Evolutionary conservation across 2,888 invertebrate species (phyloP).

Genomic region (Bombylius discolor): DNA sequence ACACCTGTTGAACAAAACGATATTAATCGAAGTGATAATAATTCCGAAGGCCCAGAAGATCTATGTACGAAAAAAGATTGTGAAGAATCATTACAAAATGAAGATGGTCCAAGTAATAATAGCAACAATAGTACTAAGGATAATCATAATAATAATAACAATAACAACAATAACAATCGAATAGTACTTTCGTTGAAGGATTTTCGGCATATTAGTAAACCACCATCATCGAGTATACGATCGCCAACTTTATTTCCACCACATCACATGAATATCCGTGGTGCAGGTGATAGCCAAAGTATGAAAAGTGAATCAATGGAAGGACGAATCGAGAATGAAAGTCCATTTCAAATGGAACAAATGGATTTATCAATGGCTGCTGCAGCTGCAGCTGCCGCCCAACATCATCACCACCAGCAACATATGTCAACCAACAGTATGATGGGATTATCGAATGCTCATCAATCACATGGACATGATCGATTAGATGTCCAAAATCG

Average conservation of each 20-base stretch:
- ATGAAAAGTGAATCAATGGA: constrained; percentile 28
- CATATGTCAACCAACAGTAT: constrained; percentile 19
- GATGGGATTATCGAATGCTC: constrained; percentile 26
- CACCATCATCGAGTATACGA: constrained; percentile 15
- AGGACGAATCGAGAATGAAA: constrained; percentile 21
- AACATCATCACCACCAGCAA: constrained; percentile 26
- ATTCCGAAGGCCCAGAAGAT: constrained; percentile 34
- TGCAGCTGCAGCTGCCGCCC: constrained; percentile 34
- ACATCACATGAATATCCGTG: constrained; percentile 11
- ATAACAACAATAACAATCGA: constrained; percentile 31
- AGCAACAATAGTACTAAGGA: constrained; percentile 25
- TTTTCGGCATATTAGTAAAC: constrained; percentile 34
- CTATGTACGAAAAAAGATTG: constrained; percentile 30
- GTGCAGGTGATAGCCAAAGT: constrained; percentile 16
- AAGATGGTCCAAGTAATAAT: constrained; percentile 18
- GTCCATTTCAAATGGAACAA: constrained; percentile 35
- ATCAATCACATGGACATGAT: constrained; percentile 26
- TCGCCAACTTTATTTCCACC: constrained; percentile 13
- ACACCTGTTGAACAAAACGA: background rate
- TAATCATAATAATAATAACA: constrained; percentile 26
- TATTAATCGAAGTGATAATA: constrained; percentile 1
- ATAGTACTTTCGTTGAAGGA: constrained; percentile 36
- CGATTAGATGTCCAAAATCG: constrained; percentile 32
- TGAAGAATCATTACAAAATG: constrained; percentile 18
- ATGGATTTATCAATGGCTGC: constrained; percentile 36